These are phyloP conservation scores for Nymphalis polychloros DNA, from an alignment of 2,888 invertebrate genomes.

Conservation along the genomic window DNA sequence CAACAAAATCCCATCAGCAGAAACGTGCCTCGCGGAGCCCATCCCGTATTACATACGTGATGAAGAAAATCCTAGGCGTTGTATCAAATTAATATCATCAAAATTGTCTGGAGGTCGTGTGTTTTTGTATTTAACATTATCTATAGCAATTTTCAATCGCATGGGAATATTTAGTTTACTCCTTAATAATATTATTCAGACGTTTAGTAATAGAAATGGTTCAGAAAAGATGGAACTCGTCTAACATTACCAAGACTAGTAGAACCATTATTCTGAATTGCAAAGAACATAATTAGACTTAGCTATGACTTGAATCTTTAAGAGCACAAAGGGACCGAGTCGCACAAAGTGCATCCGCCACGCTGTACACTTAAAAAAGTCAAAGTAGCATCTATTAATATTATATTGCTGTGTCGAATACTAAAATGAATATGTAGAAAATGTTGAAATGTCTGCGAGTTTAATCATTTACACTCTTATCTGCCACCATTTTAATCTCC, in stretches of 20 bases:
- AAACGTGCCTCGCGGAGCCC: constrained; percentile 34
- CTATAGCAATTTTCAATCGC: background rate
- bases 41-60: constrained; percentile 26
- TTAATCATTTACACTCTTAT: no score
- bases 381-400: constrained; percentile 4
- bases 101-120: constrained; percentile 14
- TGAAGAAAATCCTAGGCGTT: constrained; percentile 23
- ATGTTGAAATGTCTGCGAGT: background rate
- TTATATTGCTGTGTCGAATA: background rate
- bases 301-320: constrained; percentile 4
- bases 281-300: constrained; percentile 4
- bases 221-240: background rate
- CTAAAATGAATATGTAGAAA: background rate
- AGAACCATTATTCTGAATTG: background rate
- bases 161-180: no score
- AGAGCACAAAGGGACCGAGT: background rate
- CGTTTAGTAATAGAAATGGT: background rate
- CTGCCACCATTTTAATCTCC: no score
- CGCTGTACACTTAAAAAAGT: background rate
- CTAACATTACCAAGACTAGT: background rate
- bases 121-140: constrained; percentile 3
- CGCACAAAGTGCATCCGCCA: constrained; percentile 4
- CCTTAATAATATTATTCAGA: no score
- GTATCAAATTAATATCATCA: constrained; percentile 27
- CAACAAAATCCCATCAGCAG: constrained; percentile 32